Percentiles rank a stretch among this genome's conserved stretches.
phyloP scores from a whole-genome alignment of 1,140 invertebrate species.

The Carcinoscorpius rotundicauda region DNA sequence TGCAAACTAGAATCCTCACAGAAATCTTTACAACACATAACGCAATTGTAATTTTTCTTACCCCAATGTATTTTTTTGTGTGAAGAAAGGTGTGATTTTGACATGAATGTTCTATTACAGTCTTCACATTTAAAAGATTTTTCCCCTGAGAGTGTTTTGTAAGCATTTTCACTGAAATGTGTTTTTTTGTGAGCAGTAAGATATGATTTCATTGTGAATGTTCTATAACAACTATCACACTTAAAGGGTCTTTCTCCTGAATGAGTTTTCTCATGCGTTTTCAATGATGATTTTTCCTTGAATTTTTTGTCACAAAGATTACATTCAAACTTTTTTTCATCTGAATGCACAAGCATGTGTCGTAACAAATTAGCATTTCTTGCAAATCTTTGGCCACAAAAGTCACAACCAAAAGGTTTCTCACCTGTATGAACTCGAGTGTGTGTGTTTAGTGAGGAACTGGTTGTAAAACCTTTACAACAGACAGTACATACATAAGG shows the following conservation, averaged over 20 bases:
- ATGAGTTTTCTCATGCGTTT: slow-evolving; percentile 6
- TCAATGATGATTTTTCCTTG: slow-evolving; percentile 6
- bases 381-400: slow-evolving; percentile 1
- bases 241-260: slow-evolving; percentile 6
- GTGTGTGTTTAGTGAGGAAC: slow-evolving; percentile 2
- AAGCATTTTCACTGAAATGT: too few relatives aligned
- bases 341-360: slow-evolving; percentile 6
- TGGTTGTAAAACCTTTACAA: neutral
- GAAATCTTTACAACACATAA: too few relatives aligned
- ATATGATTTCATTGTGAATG: too few relatives aligned
- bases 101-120: too few relatives aligned
- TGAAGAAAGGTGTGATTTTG: too few relatives aligned
- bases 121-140: too few relatives aligned
- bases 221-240: neutral
- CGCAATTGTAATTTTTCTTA: too few relatives aligned
- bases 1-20: too few relatives aligned
- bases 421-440: slow-evolving; percentile 6
- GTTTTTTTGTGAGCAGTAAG: too few relatives aligned
- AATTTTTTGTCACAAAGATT: slow-evolving; percentile 41
- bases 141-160: too few relatives aligned
- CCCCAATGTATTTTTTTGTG: too few relatives aligned
- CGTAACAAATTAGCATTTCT: neutral
- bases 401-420: slow-evolving; percentile 1
- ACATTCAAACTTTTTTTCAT: slow-evolving; percentile 8
- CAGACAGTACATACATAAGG: slow-evolving; percentile 40